Evolutionary conservation across 2,797 vertebrate genomes (phyloP).

Genomic region (Hippocampus kuda): DNA sequence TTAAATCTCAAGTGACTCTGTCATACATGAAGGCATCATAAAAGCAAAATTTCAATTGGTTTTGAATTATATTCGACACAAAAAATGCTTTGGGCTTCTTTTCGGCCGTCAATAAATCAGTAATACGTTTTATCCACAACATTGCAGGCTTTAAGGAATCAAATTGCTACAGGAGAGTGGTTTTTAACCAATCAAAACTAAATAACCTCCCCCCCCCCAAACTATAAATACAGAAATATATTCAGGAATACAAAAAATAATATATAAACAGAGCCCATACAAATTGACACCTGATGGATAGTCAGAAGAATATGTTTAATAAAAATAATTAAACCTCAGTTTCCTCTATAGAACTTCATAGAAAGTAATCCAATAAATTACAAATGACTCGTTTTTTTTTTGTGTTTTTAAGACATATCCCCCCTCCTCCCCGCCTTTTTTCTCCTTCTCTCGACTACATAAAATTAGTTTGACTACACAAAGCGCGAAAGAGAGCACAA

Average conservation of each 20-base stretch:
- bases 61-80: not conserved
- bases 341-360: conserved; percentile 99
- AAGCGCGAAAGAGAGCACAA: conserved; percentile 99
- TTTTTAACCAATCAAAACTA: not conserved
- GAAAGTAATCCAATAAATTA: conserved; percentile 99
- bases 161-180: too few relatives aligned
- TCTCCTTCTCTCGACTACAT: conserved; percentile 90
- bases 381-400: conserved; percentile 82
- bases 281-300: conserved; percentile 79
- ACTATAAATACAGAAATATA: not conserved
- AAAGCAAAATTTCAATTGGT: not conserved
- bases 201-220: not conserved
- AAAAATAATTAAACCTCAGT: conserved; percentile 99
- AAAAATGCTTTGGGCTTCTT: too few relatives aligned
- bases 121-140: too few relatives aligned
- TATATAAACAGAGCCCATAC: conserved; percentile 42
- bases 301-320: conserved; percentile 99
- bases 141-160: not conserved
- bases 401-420: conserved; percentile 69
- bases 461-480: conserved; percentile 94
- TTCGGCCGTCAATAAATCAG: too few relatives aligned
- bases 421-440: conserved; percentile 54
- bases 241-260: not conserved
- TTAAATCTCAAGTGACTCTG: not conserved
- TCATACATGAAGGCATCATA: not conserved